Base-by-base conservation (phyloP, 2,888 invertebrate species). In the Molorchus minor region DNA sequence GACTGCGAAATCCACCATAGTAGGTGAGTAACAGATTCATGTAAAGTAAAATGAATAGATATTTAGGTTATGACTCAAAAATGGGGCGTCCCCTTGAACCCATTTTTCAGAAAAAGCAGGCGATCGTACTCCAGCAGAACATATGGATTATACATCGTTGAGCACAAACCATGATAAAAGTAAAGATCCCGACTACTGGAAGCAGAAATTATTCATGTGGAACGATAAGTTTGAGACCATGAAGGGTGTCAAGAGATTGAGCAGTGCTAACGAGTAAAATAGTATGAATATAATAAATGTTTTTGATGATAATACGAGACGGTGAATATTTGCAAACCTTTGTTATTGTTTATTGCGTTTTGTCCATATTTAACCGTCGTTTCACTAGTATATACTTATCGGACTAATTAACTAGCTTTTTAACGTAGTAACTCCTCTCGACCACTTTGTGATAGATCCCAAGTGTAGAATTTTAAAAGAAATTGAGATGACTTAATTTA, bases 141-240 rank as follows among this genome's bases (percentile, higher is more conserved):
- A 60, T n/a, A n/a, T 55, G 3, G 67, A 64, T 7, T 13, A 25
- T 1, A 21, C 19, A 17, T 16, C 44, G 13, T 12, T 43, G 8
- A 4, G 21, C 15, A 2, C 45, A 16, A 25, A 55, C 3, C 1
- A 41, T 3, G 55, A 62, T 36, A 20, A 61, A 2, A 46, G 45
- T 7, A 69, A 67, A 45, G 71, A 67, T 41, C 62, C 73, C 1
- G 77, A 77, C 45, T 78, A 76, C 65, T 79, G 73, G 71, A 71
- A 71, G 53, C 72, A 74, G 45, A 67, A 75, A 52, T 65, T 79
- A 53, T 65, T 71, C 20, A 75, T 71, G 71, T 79, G 77, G 77
- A 67, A 71, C 29, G 60, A 71, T 36, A 59, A 72, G 52, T 77
- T 74, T 70, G 71, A 72, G 12, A 61, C 66, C 1, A 33, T 63